A percentile compares a stretch with the other conserved stretches of the same genome.
Evolutionary conservation across 2,888 invertebrate genomes (phyloP).

Genomic region (Griposia aprilina): DNA sequence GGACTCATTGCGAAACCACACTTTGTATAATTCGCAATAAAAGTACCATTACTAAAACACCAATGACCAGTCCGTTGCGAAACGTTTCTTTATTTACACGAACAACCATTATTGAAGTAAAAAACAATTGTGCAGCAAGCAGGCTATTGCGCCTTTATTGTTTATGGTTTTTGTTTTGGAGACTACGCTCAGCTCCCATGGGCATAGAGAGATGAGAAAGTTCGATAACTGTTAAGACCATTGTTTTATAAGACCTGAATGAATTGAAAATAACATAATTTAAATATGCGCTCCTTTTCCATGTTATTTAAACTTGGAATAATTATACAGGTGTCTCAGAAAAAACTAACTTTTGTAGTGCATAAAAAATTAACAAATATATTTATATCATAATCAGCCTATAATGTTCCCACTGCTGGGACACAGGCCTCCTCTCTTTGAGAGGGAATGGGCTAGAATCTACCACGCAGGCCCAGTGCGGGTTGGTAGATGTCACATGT

Average conservation of each 20-base stretch:
- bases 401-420: no score
- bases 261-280: constrained; percentile 14
- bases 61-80: constrained; percentile 56
- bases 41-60: constrained; percentile 55
- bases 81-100: constrained; percentile 54
- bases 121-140: constrained; percentile 34
- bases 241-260: constrained; percentile 29
- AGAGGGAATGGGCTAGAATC: no score
- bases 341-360: no score
- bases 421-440: no score
- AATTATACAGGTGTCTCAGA: no score
- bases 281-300: not conserved
- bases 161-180: constrained; percentile 39
- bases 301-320: constrained; percentile 1
- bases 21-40: constrained; percentile 54
- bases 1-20: constrained; percentile 46
- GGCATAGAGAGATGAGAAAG: constrained; percentile 41
- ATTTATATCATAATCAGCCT: no score
- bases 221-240: constrained; percentile 19
- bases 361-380: no score
- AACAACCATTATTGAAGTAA: constrained; percentile 45
- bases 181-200: constrained; percentile 15
- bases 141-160: constrained; percentile 41
- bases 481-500: no score
- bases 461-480: no score